Percentiles rank a stretch among this genome's conserved stretches.
phyloP scores from a whole-genome alignment of 2,113 vertebrate genomes.

The Caranx melampygus region DNA sequence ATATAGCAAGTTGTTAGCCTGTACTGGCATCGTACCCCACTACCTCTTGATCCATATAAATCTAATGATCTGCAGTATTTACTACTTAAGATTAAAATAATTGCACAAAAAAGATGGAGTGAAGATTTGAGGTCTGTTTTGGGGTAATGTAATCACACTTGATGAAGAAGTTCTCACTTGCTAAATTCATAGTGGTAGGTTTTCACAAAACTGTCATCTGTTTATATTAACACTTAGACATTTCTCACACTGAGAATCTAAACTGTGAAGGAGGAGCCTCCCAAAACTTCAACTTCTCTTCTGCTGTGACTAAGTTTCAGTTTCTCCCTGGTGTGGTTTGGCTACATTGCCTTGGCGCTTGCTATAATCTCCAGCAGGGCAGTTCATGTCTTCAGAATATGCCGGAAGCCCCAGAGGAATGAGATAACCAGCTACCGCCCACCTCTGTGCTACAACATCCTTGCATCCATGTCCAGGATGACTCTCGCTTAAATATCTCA shows the following conservation, averaged over 20 bases:
- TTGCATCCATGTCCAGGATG: neutral
- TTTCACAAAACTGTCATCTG: slow-evolving; percentile 5
- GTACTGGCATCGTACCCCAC: no score
- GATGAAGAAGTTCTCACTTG: slow-evolving; percentile 19
- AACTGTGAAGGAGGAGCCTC: neutral
- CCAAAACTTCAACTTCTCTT: neutral
- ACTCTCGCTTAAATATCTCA: neutral
- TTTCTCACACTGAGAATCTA: slow-evolving; percentile 7
- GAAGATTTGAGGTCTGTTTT: neutral
- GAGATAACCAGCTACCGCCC: slow-evolving; percentile 37
- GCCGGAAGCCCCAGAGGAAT: slow-evolving; percentile 40
- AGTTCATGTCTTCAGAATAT: slow-evolving; percentile 13
- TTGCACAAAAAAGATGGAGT: neutral
- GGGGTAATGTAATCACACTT: neutral
- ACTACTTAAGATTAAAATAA: slow-evolving; percentile 2
- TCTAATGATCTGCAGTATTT: neutral
- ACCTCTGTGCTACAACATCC: slow-evolving; percentile 1
- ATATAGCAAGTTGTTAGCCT: no score
- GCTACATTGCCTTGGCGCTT: neutral
- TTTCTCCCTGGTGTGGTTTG: slow-evolving; percentile 30
- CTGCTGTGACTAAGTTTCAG: slow-evolving; percentile 16
- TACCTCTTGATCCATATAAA: no score
- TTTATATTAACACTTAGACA: neutral
- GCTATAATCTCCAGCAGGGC: slow-evolving; percentile 33
- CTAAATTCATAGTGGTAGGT: slow-evolving; percentile 2